These are phyloP conservation scores for Villa cingulata DNA, from an alignment of 2,888 invertebrate genomes.

Conservation along the genomic window DNA sequence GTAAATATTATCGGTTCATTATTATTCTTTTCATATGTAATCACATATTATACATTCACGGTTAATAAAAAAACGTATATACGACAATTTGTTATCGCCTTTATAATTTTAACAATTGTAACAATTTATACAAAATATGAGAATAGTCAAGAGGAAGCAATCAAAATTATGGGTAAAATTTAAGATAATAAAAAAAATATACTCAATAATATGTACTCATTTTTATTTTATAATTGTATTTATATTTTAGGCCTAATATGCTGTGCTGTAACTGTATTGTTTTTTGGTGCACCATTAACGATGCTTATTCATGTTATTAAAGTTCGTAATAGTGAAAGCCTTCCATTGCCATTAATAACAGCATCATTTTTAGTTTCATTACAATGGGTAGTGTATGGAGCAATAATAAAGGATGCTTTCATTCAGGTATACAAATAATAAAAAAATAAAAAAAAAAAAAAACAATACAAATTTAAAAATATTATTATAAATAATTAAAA, in stretches of 20 bases:
- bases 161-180: constrained; percentile 48
- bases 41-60: constrained; percentile 59
- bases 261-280: constrained; percentile 60
- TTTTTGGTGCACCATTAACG: constrained; percentile 70
- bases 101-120: constrained; percentile 40
- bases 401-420: constrained; percentile 60
- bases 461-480: too few species aligned
- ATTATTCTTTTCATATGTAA: constrained; percentile 54
- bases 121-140: constrained; percentile 47
- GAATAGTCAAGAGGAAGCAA: constrained; percentile 39
- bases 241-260: constrained; percentile 45
- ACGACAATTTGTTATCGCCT: constrained; percentile 45
- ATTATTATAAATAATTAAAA: constrained; percentile 34
- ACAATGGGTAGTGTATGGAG: constrained; percentile 77
- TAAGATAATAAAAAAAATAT: neutral
- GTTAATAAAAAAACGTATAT: constrained; percentile 52
- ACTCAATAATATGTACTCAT: neutral
- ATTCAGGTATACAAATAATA: constrained; percentile 47
- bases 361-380: constrained; percentile 68
- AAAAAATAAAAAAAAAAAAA: too few species aligned
- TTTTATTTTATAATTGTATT: neutral
- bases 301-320: constrained; percentile 67
- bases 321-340: constrained; percentile 65
- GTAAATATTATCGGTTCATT: constrained; percentile 63
- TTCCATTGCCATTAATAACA: constrained; percentile 77